Conservation (phyloP, 2,888 invertebrate species). For the Drosophila macrothrix region DNA sequence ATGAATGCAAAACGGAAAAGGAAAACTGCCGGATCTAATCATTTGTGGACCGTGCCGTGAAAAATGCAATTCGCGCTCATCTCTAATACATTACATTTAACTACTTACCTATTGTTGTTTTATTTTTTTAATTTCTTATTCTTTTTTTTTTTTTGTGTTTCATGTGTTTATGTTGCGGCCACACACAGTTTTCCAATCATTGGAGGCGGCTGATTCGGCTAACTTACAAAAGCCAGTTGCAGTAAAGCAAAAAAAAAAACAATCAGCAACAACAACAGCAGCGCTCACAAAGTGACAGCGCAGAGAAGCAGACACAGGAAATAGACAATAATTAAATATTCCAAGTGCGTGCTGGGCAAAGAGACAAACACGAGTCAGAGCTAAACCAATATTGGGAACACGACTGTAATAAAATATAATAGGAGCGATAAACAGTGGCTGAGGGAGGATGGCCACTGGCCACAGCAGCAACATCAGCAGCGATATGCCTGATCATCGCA, state of each 20-base stretch:
- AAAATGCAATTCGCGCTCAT: conserved; percentile 2
- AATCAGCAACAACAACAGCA: not conserved
- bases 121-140: conserved; percentile 14
- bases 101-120: conserved; percentile 27
- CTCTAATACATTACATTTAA: not conserved
- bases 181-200: conserved; percentile 29
- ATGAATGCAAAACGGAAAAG: not conserved
- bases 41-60: conserved; percentile 1
- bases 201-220: conserved; percentile 39
- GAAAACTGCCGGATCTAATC: not conserved
- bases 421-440: conserved; percentile 18
- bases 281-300: conserved; percentile 26
- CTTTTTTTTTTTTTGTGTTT: conserved; percentile 20
- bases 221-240: conserved; percentile 34
- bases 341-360: conserved; percentile 50
- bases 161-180: conserved; percentile 29
- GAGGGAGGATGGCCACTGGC: conserved; percentile 61
- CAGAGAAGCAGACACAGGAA: conserved; percentile 62
- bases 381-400: conserved; percentile 12
- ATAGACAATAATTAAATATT: conserved; percentile 70
- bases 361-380: conserved; percentile 13
- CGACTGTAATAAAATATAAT: conserved; percentile 8
- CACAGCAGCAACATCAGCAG: conserved; percentile 34
- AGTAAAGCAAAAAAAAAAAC: conserved; percentile 3
- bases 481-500: conserved; percentile 70